These are phyloP conservation scores for Ormyrus thymus DNA, from an alignment of 2,888 invertebrate species.

Conservation along the genomic window DNA sequence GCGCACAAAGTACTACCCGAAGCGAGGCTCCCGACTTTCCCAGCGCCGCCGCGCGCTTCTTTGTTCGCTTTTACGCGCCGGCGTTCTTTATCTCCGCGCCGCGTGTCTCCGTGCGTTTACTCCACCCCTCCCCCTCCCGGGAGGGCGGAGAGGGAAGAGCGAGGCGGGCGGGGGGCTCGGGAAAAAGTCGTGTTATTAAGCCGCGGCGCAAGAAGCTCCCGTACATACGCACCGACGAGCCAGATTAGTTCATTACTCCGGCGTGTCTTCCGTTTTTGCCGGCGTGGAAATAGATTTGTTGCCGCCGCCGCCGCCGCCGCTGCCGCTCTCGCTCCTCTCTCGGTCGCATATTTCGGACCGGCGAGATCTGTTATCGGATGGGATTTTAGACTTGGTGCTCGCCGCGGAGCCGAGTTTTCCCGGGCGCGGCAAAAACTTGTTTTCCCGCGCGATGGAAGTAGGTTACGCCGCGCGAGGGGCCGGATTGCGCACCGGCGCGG, in stretches of 20 bases:
- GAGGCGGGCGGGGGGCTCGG: slow-evolving; percentile 44
- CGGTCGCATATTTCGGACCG: not conserved
- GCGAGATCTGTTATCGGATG: not conserved
- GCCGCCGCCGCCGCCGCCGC: slow-evolving; percentile 54
- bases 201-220: slow-evolving; percentile 62
- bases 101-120: slow-evolving; percentile 59
- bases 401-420: no score
- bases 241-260: slow-evolving; percentile 73
- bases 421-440: slow-evolving; percentile 7
- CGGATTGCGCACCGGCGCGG: not conserved
- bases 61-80: slow-evolving; percentile 26
- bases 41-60: slow-evolving; percentile 12
- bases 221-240: slow-evolving; percentile 53
- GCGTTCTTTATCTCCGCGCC: slow-evolving; percentile 21
- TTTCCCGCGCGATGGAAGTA: not conserved
- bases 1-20: not conserved
- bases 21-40: not conserved
- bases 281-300: slow-evolving; percentile 72
- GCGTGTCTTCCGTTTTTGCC: slow-evolving; percentile 71
- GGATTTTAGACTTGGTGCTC: not conserved
- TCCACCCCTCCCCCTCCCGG: no score
- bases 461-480: not conserved
- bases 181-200: slow-evolving; percentile 73
- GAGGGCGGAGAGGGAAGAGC: no score
- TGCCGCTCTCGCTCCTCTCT: not conserved